Conservation (phyloP, 2,113 vertebrate species). For the Solenodon paradoxus region DNA sequence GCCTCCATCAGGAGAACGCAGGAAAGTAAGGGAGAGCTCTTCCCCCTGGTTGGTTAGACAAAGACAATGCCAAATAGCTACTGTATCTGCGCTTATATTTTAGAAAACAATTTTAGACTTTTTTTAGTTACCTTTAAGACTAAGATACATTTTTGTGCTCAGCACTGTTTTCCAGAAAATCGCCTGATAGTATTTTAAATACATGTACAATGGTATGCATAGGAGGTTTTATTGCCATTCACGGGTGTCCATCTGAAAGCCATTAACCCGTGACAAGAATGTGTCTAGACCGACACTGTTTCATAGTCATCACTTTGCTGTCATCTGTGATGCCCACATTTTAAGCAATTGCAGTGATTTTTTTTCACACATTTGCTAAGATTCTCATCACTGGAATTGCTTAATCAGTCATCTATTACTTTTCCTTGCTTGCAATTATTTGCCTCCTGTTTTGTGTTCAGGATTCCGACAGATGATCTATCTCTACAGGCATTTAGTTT, state of each 20-base stretch:
- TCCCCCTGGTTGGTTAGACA: background rate
- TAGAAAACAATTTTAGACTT: background rate
- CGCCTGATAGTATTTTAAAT: background rate
- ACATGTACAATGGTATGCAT: background rate
- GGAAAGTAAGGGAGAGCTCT: background rate
- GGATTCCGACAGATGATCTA: background rate
- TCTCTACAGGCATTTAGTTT: background rate
- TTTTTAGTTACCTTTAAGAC: background rate
- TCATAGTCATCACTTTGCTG: background rate
- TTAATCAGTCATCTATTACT: too few relatives aligned
- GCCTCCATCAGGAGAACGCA: too few relatives aligned
- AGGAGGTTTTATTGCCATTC: background rate
- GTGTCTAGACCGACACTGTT: background rate
- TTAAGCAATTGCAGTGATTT: background rate
- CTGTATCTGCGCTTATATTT: background rate
- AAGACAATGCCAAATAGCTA: background rate
- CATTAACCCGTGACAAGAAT: background rate
- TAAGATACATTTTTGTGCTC: background rate
- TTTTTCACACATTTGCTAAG: background rate
- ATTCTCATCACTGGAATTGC: too few relatives aligned
- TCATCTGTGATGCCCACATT: background rate
- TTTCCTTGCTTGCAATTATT: background rate
- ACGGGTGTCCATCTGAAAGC: background rate
- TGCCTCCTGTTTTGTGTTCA: background rate
- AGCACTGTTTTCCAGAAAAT: too few relatives aligned